Conservation (phyloP, 1,140 invertebrate genomes). For the Pogonomyrmex californicus region DNA sequence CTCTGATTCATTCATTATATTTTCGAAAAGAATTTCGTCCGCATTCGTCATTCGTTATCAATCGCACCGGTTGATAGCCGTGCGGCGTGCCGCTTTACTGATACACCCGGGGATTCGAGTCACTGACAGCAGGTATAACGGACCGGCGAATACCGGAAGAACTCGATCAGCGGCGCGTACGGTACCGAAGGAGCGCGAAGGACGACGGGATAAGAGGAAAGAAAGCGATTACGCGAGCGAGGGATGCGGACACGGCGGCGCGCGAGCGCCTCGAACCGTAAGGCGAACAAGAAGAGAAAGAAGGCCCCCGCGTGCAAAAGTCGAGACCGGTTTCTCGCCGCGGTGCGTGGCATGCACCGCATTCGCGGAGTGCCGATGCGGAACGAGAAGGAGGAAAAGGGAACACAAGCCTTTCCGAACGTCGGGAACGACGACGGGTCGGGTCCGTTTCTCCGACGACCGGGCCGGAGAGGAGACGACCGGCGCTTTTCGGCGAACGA, state of each 20-base stretch:
- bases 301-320: conserved; percentile 59
- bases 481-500: background rate
- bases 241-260: conserved; percentile 59
- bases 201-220: conserved; percentile 68
- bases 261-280: conserved; percentile 59
- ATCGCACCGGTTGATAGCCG: background rate
- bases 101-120: conserved; percentile 67
- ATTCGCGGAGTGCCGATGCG: conserved; percentile 20
- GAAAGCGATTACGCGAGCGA: conserved; percentile 65
- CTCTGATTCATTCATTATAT: background rate
- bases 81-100: conserved; percentile 36
- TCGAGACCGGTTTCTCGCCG: conserved; percentile 69
- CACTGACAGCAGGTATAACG: conserved; percentile 74
- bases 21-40: background rate
- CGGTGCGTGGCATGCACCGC: conserved; percentile 68
- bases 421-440: conserved; percentile 44
- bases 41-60: background rate
- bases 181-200: conserved; percentile 73
- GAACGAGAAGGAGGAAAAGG: conserved; percentile 64
- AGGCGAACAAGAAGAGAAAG: conserved; percentile 66
- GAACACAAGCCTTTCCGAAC: conserved; percentile 44
- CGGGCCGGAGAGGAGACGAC: conserved; percentile 17
- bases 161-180: conserved; percentile 74
- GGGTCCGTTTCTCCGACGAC: conserved; percentile 46
- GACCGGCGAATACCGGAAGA: conserved; percentile 75